Percentiles rank a stretch among this genome's conserved stretches.
phyloP scores from a whole-genome alignment of 2,888 invertebrate genomes.

The Norana najaformis region DNA sequence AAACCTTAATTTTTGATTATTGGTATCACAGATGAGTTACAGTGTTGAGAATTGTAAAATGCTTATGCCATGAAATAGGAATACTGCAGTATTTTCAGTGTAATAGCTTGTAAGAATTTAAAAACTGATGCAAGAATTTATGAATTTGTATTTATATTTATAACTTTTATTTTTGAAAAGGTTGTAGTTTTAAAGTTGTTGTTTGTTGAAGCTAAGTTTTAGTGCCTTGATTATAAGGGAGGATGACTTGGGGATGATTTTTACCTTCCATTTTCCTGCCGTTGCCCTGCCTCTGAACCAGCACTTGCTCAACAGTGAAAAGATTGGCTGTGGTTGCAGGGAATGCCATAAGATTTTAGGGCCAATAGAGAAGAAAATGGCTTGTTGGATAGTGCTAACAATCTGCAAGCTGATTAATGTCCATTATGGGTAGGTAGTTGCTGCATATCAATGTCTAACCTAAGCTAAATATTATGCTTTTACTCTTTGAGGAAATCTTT shows the following conservation, averaged over 20 bases:
- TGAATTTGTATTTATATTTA: background rate
- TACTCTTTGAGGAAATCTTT: background rate
- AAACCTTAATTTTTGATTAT: background rate
- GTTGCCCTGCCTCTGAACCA: background rate
- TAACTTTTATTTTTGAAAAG: too few relatives aligned
- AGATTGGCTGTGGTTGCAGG: background rate
- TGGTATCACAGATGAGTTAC: background rate
- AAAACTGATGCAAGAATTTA: conserved; percentile 4
- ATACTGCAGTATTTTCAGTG: background rate
- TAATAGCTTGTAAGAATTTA: background rate
- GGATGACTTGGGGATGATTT: background rate
- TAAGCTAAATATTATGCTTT: background rate
- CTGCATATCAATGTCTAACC: background rate
- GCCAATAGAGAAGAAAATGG: background rate
- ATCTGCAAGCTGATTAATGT: background rate
- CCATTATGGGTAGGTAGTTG: background rate
- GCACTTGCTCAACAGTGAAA: background rate
- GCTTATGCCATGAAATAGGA: background rate
- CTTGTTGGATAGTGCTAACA: background rate
- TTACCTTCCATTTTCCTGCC: background rate
- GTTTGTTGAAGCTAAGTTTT: background rate
- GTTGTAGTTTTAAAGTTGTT: background rate
- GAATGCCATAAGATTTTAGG: background rate
- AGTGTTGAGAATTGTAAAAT: background rate
- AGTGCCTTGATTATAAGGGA: background rate